A percentile compares a stretch with the other conserved stretches of the same genome.
Evolutionary conservation across 2,113 vertebrate genomes (phyloP).

Genomic region (Rhynchopsitta pachyrhyncha): DNA sequence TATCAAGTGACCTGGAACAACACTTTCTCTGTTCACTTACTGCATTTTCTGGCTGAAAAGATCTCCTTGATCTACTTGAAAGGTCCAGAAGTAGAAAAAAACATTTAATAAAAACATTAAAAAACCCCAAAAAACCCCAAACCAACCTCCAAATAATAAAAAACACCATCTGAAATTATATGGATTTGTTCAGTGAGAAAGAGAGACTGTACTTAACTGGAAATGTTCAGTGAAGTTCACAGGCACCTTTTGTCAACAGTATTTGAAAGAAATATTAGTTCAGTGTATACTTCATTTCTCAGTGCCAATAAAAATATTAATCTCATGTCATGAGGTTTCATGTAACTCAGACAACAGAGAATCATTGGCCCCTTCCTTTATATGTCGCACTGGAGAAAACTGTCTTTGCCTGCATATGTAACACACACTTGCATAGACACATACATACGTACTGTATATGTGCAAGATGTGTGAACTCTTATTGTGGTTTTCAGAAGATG

Average conservation of each 20-base stretch:
- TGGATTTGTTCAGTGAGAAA: background rate
- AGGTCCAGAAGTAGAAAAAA: background rate
- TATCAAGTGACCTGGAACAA: background rate
- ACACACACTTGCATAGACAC: too few relatives aligned
- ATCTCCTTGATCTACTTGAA: background rate
- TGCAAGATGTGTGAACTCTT: background rate
- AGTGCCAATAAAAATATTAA: background rate
- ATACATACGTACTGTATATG: rapidly evolving
- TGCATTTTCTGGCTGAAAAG: background rate
- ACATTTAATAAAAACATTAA: too few relatives aligned
- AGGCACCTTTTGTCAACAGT: background rate
- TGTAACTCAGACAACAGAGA: background rate
- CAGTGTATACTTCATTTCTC: background rate
- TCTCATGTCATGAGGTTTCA: background rate
- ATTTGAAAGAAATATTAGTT: background rate
- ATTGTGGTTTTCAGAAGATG: background rate
- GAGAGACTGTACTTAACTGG: background rate
- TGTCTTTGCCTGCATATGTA: background rate
- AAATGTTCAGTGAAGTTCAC: background rate
- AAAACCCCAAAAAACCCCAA: background rate
- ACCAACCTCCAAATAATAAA: background rate
- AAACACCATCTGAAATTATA: background rate
- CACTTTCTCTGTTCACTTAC: background rate
- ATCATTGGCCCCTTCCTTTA: background rate
- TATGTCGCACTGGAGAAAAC: background rate